Evolutionary conservation across 2,888 invertebrate species (phyloP).

Genomic region (Druceiella hillmani): DNA sequence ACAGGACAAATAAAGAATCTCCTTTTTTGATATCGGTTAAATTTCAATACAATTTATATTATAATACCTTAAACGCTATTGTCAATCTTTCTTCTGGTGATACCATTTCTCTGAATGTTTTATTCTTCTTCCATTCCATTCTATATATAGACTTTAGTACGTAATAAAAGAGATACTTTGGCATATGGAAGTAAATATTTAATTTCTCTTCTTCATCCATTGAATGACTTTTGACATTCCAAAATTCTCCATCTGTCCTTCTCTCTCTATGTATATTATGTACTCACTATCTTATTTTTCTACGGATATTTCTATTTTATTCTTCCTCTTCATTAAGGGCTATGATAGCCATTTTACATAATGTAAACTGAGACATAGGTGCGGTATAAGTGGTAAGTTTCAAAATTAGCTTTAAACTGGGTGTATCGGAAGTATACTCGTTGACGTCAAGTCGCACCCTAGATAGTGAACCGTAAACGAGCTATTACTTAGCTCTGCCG

Average conservation of each 20-base stretch:
- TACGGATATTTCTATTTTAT: slow-evolving; percentile 15
- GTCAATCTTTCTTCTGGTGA: slow-evolving; percentile 24
- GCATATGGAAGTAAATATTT: slow-evolving; percentile 20
- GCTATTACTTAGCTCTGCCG: slow-evolving; percentile 18
- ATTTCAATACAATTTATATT: no score
- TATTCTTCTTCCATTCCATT: slow-evolving; percentile 19
- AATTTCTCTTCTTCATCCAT: slow-evolving; percentile 21
- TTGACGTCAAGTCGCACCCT: slow-evolving; percentile 22
- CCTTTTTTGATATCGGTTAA: no score
- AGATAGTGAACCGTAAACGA: slow-evolving; percentile 21
- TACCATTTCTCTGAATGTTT: slow-evolving; percentile 23
- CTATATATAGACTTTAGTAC: slow-evolving; percentile 17
- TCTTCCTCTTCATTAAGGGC: slow-evolving; percentile 19
- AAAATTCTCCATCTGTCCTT: slow-evolving; percentile 21
- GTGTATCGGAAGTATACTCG: slow-evolving; percentile 12
- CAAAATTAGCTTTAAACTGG: slow-evolving; percentile 13
- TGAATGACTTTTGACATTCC: slow-evolving; percentile 21
- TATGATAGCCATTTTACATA: slow-evolving; percentile 21
- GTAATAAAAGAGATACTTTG: slow-evolving; percentile 18
- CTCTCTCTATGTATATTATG: slow-evolving; percentile 20
- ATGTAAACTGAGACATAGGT: slow-evolving; percentile 23
- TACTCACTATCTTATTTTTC: slow-evolving; percentile 17
- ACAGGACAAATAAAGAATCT: no score
- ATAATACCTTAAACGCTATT: slow-evolving; percentile 26
- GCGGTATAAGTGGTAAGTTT: slow-evolving; percentile 21